A percentile compares a stretch with the other conserved stretches of the same genome.
These are phyloP conservation scores for Aurelia coerulea DNA, from an alignment of 30 jellyfish, hydroid and myxozoan genomes.

Conservation along the genomic window DNA sequence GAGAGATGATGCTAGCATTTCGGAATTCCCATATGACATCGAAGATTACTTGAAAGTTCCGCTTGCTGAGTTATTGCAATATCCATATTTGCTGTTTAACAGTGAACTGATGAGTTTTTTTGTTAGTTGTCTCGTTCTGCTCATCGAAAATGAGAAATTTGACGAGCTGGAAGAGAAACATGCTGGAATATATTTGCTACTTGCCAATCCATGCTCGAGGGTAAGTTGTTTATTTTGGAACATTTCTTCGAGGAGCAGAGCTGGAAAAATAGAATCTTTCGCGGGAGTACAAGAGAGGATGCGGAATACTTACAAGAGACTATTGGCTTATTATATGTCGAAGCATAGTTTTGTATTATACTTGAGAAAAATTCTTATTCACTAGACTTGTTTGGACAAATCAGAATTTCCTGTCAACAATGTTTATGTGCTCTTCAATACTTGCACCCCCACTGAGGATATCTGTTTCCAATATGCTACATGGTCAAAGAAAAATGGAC, in stretches of 20 bases:
- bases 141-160: slow-evolving; percentile 25
- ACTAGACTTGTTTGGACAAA: too few relatives aligned
- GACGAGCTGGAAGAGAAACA: slow-evolving; percentile 12
- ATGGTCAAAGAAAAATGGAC: too few relatives aligned
- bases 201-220: slow-evolving; percentile 28
- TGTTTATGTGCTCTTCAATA: too few relatives aligned
- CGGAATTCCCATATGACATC: not conserved
- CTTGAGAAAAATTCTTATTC: too few relatives aligned
- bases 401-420: too few relatives aligned
- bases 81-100: slow-evolving; percentile 64
- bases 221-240: slow-evolving; percentile 7
- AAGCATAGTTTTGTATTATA: too few relatives aligned
- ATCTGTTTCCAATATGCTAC: too few relatives aligned
- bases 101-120: slow-evolving; percentile 34
- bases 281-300: too few relatives aligned
- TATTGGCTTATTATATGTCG: too few relatives aligned
- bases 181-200: slow-evolving; percentile 64
- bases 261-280: too few relatives aligned
- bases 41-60: slow-evolving; percentile 54
- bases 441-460: too few relatives aligned
- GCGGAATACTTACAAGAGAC: too few relatives aligned
- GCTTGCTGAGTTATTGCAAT: slow-evolving; percentile 35
- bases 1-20: not conserved
- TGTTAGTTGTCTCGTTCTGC: slow-evolving; percentile 8
- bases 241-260: not conserved